Base-by-base conservation (phyloP, 2,113 vertebrate genomes). In the Sturnus vulgaris region DNA sequence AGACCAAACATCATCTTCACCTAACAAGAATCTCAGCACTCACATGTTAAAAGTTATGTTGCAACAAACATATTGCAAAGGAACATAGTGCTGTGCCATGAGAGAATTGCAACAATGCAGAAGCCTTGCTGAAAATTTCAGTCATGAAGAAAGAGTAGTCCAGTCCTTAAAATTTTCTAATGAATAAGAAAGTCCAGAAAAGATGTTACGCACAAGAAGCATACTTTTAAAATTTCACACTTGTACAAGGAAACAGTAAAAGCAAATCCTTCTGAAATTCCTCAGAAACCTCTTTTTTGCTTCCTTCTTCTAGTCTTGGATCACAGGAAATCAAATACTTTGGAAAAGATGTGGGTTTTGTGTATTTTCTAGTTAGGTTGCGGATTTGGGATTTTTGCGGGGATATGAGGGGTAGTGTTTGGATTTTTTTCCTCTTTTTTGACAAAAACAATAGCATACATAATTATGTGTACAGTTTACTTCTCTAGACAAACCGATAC, bases 311-410 rank as follows among this genome's bases (percentile, higher is more conserved):
- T 9, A 31, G 19, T 81, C 20, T 37, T 46, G 13, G 9, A 81
- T 56, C 10, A 65, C 17, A 39, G 14, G 52, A 69, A 68, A 11
- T 30, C 10, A 40, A 61, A 65, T 50, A 57, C 8, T 61, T 65
- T 12, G 2, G 8, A 49, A 69, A 83, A 60, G 2, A 2, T 25
- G 6, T 5, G 23, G 4, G 2, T 7, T 53, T 30, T 22, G 3
- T 44, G 19, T 46, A 20, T 76, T 68, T 53, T 31, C 6, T 46
- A 15, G 6, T 82, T 12, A 60, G 9, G 1, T 4, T 50, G 6
- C 8, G 14, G 7, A 46, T 59, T 50, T 11, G 1, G 4, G 1
- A 2, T 13, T 37, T 65, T 35, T 23, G 10, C 1, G 1, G 2
- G n/a, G 11, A 37, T 2, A 0, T 14, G 9, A 7, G 24, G 30